Evolutionary conservation across 1,140 invertebrate species (phyloP), one percentile per base, ranked within the genome.

Genomic region (Helicoverpa armigera): DNA sequence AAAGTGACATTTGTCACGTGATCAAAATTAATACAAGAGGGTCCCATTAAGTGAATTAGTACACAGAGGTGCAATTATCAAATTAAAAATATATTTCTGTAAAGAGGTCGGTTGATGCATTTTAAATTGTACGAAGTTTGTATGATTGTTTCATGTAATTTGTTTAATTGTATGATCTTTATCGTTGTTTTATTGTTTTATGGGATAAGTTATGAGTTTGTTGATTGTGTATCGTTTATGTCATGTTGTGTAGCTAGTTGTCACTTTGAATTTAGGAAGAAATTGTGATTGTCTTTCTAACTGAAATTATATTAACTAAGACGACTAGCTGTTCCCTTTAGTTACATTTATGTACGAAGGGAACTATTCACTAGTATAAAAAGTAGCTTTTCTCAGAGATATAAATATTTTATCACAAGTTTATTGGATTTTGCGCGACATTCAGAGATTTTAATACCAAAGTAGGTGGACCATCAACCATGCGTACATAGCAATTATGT

Each of bases 1-100:
- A 88, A 67, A 81, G 79, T 89, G 92, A 92, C 88, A 92, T 89
- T 92, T 94, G 92, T 94, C 92, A 94, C 90, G 93, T 93, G 90
- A 94, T 92, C 89, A 86, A 85, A 85, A 85, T 87, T 87, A 91
- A 90, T 90, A 50, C 65, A 16, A 67, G 54, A 16, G 82, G 89
- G 81, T 60, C 83, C 86, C 85, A 89, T 92, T 89, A 90, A 70
- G 69, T 70, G 61, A 88, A 87, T 88, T 86, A 77, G 81, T 61
- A 53, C 43, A 65, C 53, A 72, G 81, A 85, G 79, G 56, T 85
- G 88, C 87, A 92, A 94, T 94, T 93, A 94, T 90, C 88, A 84
- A 89, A 93, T 93, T 91, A 93, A 94, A 93, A 94, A 91, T 87
- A 86, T 88, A 92, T 94, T 94, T 89, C 82, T 87, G 72, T 69